These are phyloP conservation scores for Hylaeus volcanicus DNA, from an alignment of 1,140 invertebrate species.

Conservation along the genomic window DNA sequence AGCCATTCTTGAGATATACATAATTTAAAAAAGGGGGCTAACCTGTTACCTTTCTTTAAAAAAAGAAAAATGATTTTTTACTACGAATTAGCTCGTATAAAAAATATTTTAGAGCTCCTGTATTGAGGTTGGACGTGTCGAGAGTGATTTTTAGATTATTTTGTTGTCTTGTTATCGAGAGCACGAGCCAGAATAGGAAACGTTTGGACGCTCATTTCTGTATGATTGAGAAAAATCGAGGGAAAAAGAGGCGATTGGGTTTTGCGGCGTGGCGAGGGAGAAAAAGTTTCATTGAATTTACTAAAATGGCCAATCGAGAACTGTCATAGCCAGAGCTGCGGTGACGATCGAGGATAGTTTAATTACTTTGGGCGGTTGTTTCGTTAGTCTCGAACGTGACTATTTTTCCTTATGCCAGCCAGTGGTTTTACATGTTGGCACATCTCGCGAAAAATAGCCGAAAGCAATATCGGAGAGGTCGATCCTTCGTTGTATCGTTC, in stretches of 20 bases:
- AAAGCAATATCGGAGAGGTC: not conserved
- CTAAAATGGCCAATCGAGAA: slow-evolving; percentile 29
- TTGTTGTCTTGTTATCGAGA: not conserved
- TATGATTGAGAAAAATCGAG: not conserved
- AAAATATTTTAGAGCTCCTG: not conserved
- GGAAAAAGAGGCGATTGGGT: not conserved
- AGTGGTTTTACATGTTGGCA: slow-evolving; percentile 18
- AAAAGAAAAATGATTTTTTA: no score
- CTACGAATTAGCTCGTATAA: no score
- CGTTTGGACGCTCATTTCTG: not conserved
- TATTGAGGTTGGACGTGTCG: no score
- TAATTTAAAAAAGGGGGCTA: no score
- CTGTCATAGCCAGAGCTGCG: slow-evolving; percentile 6
- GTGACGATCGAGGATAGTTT: not conserved
- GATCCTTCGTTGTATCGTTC: not conserved
- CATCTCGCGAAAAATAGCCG: slow-evolving; percentile 8
- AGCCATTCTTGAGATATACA: no score
- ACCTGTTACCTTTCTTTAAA: no score
- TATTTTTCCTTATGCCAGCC: not conserved
- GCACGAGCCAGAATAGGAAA: not conserved
- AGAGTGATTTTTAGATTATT: not conserved
- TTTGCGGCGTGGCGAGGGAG: no score
- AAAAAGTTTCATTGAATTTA: slow-evolving; percentile 20
- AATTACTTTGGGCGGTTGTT: slow-evolving; percentile 24
- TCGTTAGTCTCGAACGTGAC: slow-evolving; percentile 6